Evolutionary conservation across 2,113 vertebrate genomes (phyloP).

Genomic region (Trogon surrucura): DNA sequence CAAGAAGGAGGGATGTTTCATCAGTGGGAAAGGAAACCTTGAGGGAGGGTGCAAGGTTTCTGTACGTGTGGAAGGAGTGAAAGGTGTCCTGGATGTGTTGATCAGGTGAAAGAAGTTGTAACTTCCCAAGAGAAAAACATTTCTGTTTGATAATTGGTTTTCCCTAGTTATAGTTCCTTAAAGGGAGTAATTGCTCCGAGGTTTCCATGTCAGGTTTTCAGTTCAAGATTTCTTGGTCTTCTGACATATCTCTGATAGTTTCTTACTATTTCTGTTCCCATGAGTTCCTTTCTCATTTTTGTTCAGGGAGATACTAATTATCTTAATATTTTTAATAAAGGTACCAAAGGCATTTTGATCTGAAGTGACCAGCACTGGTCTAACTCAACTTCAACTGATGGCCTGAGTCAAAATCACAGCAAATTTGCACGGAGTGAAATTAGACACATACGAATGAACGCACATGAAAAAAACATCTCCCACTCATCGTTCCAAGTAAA

Average conservation of each 20-base stretch:
- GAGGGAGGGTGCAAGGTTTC: not conserved
- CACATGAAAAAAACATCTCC: not conserved
- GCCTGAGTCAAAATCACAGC: not conserved
- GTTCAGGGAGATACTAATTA: not conserved
- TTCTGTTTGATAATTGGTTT: not conserved
- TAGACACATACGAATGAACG: not conserved
- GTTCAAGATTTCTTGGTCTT: not conserved
- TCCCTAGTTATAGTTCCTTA: not conserved
- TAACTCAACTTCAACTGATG: not conserved
- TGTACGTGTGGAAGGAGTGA: not conserved
- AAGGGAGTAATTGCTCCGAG: not conserved
- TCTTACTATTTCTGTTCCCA: not conserved
- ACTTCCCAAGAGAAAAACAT: not conserved
- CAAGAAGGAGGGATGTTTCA: not conserved
- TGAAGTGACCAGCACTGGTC: not conserved
- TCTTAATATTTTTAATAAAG: not conserved
- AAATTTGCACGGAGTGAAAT: not conserved
- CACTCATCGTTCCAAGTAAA: not conserved
- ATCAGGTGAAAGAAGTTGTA: not conserved
- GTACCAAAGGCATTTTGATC: not conserved
- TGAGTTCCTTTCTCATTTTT: fast-evolving
- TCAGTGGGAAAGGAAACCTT: not conserved
- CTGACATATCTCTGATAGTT: not conserved
- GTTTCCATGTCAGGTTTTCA: not conserved
- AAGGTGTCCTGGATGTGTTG: not conserved